Percentiles rank a stretch among this genome's conserved stretches.
Evolutionary conservation across 1,140 invertebrate species (phyloP).

Genomic region (Listronotus bonariensis): DNA sequence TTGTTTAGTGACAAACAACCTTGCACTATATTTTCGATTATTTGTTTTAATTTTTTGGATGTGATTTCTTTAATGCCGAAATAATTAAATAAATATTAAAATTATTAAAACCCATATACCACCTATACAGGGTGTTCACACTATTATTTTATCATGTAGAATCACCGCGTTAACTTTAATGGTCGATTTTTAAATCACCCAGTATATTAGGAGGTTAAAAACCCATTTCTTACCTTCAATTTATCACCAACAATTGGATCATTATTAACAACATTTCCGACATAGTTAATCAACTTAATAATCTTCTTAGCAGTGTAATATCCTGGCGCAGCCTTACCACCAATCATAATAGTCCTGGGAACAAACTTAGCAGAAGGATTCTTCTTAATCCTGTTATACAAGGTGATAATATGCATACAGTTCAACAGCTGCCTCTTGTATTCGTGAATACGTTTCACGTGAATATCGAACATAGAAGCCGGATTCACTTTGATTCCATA

Average conservation of each 20-base stretch:
- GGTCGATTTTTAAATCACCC: too few relatives aligned
- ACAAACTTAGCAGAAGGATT: conserved; percentile 84
- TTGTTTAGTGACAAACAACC: too few relatives aligned
- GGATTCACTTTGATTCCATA: conserved; percentile 92
- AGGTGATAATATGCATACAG: conserved; percentile 92
- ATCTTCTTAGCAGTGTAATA: conserved; percentile 99
- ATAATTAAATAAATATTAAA: too few relatives aligned
- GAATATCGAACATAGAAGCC: conserved; percentile 96
- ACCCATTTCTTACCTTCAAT: conserved; percentile 68
- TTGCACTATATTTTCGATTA: too few relatives aligned
- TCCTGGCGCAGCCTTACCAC: conserved; percentile 97
- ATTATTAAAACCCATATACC: too few relatives aligned
- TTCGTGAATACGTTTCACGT: conserved; percentile 99
- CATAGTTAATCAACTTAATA: conserved; percentile 94
- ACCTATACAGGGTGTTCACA: too few relatives aligned
- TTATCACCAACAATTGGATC: conserved; percentile 97
- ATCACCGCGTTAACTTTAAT: too few relatives aligned
- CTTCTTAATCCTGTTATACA: conserved; percentile 97
- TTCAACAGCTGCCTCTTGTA: conserved; percentile 98
- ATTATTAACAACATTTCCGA: conserved; percentile 93
- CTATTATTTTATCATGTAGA: too few relatives aligned
- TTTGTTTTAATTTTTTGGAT: too few relatives aligned
- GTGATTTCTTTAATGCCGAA: too few relatives aligned
- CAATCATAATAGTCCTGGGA: conserved; percentile 96
- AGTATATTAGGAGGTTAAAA: too few relatives aligned